Evolutionary conservation across 2,888 invertebrate species (phyloP), one percentile per base, ranked within the genome.

Genomic region (Eurytoma adleriae): DNA sequence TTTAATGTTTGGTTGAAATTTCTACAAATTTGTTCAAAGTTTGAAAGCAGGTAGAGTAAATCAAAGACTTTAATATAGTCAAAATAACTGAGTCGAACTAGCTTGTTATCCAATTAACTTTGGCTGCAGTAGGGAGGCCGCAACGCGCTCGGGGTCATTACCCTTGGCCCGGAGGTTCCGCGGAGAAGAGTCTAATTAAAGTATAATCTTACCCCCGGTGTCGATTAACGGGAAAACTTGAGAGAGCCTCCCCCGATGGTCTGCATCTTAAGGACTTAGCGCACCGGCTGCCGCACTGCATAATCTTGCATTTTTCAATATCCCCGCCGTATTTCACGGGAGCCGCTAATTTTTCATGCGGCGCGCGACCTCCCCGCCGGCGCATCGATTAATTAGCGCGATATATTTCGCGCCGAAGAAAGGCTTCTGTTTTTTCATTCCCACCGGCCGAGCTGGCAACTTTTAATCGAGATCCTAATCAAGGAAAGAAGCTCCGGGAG

Each of bases 51-150:
- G 74, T 16, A 16, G 40, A 20, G 61, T 52, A 73, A 78, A 80
- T 78, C 74, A 77, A 70, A 73, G 78, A 78, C 50, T 78, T 78
- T 81, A 78, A 78, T 75, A 78, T 69, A 79, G 78, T 79, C 73
- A 78, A 72, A 81, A 81, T 81, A 81, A 79, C 76, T 57, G 56
- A 81, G 78, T 76, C 75, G 74, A 79, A 82, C 76, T 69, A 78
- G 61, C 84, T 83, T 84, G 84, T 85, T 85, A 84, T 85, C 84
- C 83, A 85, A 85, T 85, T 85, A 85, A 84, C 82, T 83, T 83
- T 68, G 73, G 72, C 20, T 72, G 77, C 81, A 83, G 81, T 78
- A 62, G 80, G 75, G 68, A 72, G 78, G 83, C 81, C 78, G 71
- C 72, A 74, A 75, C 62, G 68, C 72, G 14, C 66, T 16, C 50